Base-by-base conservation (phyloP, 2,113 vertebrate genomes). In the Marmota monax region DNA sequence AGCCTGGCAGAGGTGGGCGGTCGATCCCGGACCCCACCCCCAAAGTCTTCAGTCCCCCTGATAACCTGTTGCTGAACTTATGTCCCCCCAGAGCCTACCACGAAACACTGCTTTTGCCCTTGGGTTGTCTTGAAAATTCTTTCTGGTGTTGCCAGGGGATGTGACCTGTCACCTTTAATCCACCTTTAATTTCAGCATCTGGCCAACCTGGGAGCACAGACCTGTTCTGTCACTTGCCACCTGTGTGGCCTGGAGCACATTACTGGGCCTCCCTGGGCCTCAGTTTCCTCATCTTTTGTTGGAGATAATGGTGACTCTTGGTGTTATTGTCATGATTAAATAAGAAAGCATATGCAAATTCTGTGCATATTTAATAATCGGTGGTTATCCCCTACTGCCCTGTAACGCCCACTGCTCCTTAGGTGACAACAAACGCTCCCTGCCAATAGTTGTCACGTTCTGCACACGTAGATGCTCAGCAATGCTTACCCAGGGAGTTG, bases 211-310 rank as follows among this genome's bases (percentile, higher is more conserved):
- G 45, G 51, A 82, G 65, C 25, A 23, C n/a, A 34, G 17, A 37
- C 78, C 74, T 76, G 56, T 61, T 89, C 37, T 0, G 5, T 73
- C 92, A 77, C 88, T 84, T 69, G 20, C 79, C 94, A 89, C 89
- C 97, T 94, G 90, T 10, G 32, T 23, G 76, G 77, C 96, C 92
- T 29, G 8, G 58, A 67, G 88, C 76, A 14, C 51, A 51, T 77
- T 37, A 48, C 67, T 48, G 88, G 20, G 58, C 45, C 23, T 69
- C 77, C 61, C 51, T 34, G 29, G 45, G 67, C 67, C 85, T 84
- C 56, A 8, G 70, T 85, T 27, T 72, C 69, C 78, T 84, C 74
- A 13, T 39, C 37, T 42, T 14, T 39, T 2, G 0, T 32, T 12
- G 34, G 29, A 53, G 92, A 80, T 1, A 32, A 45, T 22, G 72